Evolutionary conservation across 2,888 invertebrate genomes (phyloP), one percentile per base, ranked within the genome.

Genomic region (Linnaemya tessellans): DNA sequence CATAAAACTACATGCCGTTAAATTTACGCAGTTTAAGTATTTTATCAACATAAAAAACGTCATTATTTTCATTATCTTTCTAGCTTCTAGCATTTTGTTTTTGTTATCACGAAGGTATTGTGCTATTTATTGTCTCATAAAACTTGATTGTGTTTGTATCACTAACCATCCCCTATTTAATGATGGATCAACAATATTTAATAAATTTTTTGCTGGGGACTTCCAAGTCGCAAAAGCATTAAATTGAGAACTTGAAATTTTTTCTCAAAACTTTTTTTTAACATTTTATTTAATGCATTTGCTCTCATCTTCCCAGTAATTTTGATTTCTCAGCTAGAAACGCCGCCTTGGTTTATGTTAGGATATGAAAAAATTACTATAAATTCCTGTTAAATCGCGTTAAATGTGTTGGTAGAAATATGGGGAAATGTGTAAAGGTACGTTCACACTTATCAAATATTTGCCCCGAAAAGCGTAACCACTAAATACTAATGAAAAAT

Each of bases 161-260:
- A 79, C 62, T 54, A 62, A 51, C 25, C 70, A 41, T 62, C 62
- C 70, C 70, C 41, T 70, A 30, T 51, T 70, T 79, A 49, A 78
- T 60, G 70, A 62, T 62, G 22, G 41, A 71, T 43, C 11, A 58
- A 30, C n/a, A 46, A 60, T 5, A 15, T 1, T 3, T 15, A 25
- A 41, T 54, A 30, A 56, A 35, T 64, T 22, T 64, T 80, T 58
- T 30, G 9, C 38, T 43, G 15, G 46, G 38, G 43, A 71, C 54
- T 71, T 54, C 38, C 5, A 64, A 64, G 54, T 78, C 18, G 54
- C 10, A 43, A 30, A 35, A 64, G 49, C 62, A 22, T 62, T 80
- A 46, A 71, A 64, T 46, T 15, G 15, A 41, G 11, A 7, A 71
- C 56, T 71, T 43, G n/a, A 30, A 30, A 2, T 64, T 58, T 68